Conservation (phyloP, 2,113 vertebrate species). For the Oncorhynchus nerka region DNA sequence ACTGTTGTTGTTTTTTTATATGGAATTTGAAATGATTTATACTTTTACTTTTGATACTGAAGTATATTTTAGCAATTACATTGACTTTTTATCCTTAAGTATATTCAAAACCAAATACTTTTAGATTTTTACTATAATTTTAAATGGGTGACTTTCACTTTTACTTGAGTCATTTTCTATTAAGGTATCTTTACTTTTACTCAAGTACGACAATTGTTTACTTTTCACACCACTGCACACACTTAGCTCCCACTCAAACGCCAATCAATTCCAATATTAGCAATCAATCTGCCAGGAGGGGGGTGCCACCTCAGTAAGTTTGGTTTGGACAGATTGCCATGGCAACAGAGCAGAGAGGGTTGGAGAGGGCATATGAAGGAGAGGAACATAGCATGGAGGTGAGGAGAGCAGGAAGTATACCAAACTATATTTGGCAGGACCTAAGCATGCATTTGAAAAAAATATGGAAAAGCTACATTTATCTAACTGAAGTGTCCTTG, state of each 20-base stretch:
- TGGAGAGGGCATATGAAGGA: neutral
- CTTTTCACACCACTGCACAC: neutral
- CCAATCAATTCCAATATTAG: neutral
- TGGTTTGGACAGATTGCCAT: conserved; percentile 1
- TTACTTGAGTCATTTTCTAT: too few species aligned
- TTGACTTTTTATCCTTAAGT: too few species aligned
- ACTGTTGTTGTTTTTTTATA: too few species aligned
- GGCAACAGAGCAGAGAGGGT: conserved; percentile 3
- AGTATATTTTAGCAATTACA: too few species aligned
- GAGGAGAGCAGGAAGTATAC: conserved; percentile 9
- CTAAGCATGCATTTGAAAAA: neutral
- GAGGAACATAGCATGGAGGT: neutral
- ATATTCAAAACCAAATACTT: too few species aligned
- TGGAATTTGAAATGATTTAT: too few species aligned
- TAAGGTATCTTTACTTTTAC: too few species aligned
- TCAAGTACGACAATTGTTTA: too few species aligned
- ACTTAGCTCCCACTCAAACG: neutral
- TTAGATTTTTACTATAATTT: too few species aligned
- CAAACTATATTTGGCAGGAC: neutral
- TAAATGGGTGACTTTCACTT: too few species aligned
- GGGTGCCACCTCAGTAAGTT: neutral
- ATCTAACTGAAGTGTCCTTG: neutral
- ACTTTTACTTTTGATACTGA: too few species aligned
- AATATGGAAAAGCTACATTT: neutral
- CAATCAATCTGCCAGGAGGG: neutral